phyloP scores from a whole-genome alignment of 2,888 invertebrate genomes.

The Trissolcus brochymenae region DNA sequence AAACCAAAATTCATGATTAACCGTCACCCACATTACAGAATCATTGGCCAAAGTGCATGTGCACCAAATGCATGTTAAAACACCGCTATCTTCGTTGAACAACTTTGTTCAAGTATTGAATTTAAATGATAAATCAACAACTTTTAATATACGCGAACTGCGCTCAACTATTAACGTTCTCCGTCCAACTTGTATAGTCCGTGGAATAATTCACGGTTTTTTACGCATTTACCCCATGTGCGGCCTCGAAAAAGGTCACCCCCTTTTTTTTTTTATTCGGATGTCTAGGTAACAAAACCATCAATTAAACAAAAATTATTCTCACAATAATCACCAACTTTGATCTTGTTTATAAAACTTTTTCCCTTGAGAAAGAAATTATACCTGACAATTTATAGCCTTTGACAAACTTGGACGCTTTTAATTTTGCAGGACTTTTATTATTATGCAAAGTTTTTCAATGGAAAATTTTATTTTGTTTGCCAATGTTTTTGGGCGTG shows the following conservation, averaged over 20 bases:
- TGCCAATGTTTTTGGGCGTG: no score
- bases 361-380: background rate
- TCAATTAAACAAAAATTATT: no score
- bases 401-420: slow-evolving; percentile 9
- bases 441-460: no score
- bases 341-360: no score
- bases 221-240: slow-evolving; percentile 2
- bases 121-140: slow-evolving; percentile 13
- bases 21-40: background rate
- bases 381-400: background rate
- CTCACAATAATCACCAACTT: no score
- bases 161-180: background rate
- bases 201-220: slow-evolving; percentile 2
- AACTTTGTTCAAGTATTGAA: slow-evolving; percentile 5
- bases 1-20: background rate
- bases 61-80: slow-evolving; percentile 12
- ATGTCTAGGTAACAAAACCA: background rate
- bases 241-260: background rate
- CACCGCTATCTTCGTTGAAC: background rate
- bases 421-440: background rate
- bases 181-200: background rate
- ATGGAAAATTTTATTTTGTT: no score
- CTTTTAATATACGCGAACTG: slow-evolving; percentile 6
- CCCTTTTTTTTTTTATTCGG: background rate
- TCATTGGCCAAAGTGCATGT: slow-evolving; percentile 6